Conservation (phyloP, 2,797 vertebrate genomes). For the Poeciliopsis turneri region DNA sequence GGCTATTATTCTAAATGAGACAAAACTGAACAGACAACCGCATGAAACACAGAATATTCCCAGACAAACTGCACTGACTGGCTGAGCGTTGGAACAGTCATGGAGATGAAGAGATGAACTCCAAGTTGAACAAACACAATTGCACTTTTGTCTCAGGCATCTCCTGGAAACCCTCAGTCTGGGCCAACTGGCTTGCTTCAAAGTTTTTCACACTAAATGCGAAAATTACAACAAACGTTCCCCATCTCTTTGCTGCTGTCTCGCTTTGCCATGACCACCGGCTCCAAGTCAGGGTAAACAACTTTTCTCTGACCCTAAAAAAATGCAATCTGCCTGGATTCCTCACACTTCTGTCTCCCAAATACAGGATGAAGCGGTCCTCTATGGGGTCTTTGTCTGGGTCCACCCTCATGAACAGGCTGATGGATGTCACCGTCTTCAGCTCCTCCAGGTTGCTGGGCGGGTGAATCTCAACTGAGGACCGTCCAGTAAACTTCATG, state of each 20-base stretch:
- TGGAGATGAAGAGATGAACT: constrained; percentile 65
- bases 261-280: constrained; percentile 32
- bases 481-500: constrained; percentile 94
- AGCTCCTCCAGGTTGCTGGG: constrained; percentile 88
- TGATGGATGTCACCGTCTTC: constrained; percentile 92
- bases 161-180: constrained; percentile 58
- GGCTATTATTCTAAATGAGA: not conserved
- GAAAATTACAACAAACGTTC: constrained; percentile 56
- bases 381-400: constrained; percentile 82
- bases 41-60: not conserved
- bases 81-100: constrained; percentile 35
- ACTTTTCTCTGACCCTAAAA: constrained; percentile 14
- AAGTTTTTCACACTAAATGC: constrained; percentile 35
- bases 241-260: constrained; percentile 25
- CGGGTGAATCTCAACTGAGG: constrained; percentile 91
- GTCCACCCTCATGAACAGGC: constrained; percentile 89
- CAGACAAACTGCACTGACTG: not conserved
- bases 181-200: constrained; percentile 28
- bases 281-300: constrained; percentile 16
- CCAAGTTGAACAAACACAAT: constrained; percentile 49
- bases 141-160: constrained; percentile 41
- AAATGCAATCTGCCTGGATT: not conserved
- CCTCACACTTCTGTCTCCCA: constrained; percentile 92
- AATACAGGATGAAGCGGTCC: constrained; percentile 93
- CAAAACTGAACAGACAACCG: not conserved